Conservation (phyloP, 2,113 vertebrate species). For the Pipa parva region DNA sequence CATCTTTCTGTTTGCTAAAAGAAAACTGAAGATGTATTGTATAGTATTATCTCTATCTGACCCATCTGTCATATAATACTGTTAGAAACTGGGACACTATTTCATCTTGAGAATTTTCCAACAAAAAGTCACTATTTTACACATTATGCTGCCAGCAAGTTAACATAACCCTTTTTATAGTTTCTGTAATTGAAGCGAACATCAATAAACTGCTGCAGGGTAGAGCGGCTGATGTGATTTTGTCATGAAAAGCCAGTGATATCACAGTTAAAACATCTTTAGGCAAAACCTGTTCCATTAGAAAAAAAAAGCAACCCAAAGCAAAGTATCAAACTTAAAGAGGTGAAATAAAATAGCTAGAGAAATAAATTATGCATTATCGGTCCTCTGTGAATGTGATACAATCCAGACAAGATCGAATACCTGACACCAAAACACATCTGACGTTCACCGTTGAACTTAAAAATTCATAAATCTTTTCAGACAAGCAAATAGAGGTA, state of each 20-base stretch:
- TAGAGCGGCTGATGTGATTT: slow-evolving; percentile 43
- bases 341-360: slow-evolving; percentile 1
- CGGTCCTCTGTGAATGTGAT: slow-evolving; percentile 34
- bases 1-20: slow-evolving; percentile 57
- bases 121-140: slow-evolving; percentile 41
- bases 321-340: slow-evolving; percentile 36
- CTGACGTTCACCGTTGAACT: slow-evolving; percentile 22
- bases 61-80: slow-evolving; percentile 64
- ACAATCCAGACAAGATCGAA: slow-evolving; percentile 30
- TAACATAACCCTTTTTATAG: slow-evolving; percentile 39
- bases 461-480: slow-evolving; percentile 41
- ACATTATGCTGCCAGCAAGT: slow-evolving; percentile 40
- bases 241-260: slow-evolving; percentile 37
- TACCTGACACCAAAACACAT: slow-evolving; percentile 9
- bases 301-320: slow-evolving; percentile 19
- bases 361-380: slow-evolving; percentile 47
- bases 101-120: slow-evolving; percentile 48
- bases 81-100: slow-evolving; percentile 59
- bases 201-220: slow-evolving; percentile 29
- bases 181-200: slow-evolving; percentile 43
- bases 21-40: slow-evolving; percentile 70
- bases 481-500: slow-evolving; percentile 43
- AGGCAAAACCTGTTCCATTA: slow-evolving; percentile 33
- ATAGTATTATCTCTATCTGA: slow-evolving; percentile 73
- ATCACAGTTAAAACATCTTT: slow-evolving; percentile 44